Evolutionary conservation across 2,888 invertebrate genomes (phyloP).

Genomic region (Cepaea hortensis): DNA sequence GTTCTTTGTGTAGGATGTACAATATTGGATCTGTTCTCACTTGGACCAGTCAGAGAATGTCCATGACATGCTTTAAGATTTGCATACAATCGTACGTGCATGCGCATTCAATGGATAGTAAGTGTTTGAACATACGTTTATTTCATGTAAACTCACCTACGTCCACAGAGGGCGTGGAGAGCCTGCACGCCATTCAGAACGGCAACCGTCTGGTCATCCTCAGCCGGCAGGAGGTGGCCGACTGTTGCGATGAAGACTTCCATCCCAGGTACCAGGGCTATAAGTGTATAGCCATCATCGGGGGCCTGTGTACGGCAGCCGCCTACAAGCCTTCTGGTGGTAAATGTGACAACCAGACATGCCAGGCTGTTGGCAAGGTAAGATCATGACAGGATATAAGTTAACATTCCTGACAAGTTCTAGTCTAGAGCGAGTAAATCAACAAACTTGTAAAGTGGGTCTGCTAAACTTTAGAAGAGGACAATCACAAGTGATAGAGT

Average conservation of each 20-base stretch:
- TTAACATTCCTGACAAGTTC: background rate
- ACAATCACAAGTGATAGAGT: too few relatives aligned
- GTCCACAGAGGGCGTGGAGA: slow-evolving; percentile 48
- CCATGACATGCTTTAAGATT: too few relatives aligned
- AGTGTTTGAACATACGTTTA: too few relatives aligned
- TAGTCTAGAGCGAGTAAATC: too few relatives aligned
- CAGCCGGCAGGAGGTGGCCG: slow-evolving; percentile 46
- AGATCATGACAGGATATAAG: background rate
- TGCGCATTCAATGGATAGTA: too few relatives aligned
- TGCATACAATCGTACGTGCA: too few relatives aligned
- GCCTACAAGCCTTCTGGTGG: slow-evolving; percentile 48
- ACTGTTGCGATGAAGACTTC: slow-evolving; percentile 37
- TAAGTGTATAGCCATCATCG: slow-evolving; percentile 58
- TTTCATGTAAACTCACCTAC: too few relatives aligned
- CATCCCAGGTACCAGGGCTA: slow-evolving; percentile 45
- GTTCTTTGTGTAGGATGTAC: too few relatives aligned
- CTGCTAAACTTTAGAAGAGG: too few relatives aligned
- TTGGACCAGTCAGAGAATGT: too few relatives aligned
- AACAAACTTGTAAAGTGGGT: too few relatives aligned
- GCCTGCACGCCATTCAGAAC: slow-evolving; percentile 46
- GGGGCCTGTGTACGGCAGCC: slow-evolving; percentile 59
- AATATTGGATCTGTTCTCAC: too few relatives aligned
- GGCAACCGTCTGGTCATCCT: slow-evolving; percentile 21
- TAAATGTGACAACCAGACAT: slow-evolving; percentile 55
- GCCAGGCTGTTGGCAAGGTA: slow-evolving; percentile 56